A percentile compares a stretch with the other conserved stretches of the same genome.
These are phyloP conservation scores for Selene dorsalis DNA, from an alignment of 2,797 vertebrate species.

Conservation along the genomic window DNA sequence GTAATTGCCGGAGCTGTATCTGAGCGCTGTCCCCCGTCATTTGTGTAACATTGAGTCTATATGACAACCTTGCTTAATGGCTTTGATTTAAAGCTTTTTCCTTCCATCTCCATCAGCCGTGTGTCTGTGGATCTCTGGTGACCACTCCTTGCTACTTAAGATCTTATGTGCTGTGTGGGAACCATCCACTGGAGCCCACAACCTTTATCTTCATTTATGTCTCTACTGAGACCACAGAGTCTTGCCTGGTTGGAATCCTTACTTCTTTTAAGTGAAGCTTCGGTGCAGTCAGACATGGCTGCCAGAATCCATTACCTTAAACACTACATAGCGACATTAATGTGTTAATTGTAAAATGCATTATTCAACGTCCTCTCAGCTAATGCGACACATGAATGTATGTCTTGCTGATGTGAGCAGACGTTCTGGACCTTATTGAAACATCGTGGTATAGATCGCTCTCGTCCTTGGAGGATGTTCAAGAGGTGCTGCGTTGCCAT, in stretches of 20 bases:
- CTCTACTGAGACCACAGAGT: constrained; percentile 44
- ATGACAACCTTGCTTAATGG: constrained; percentile 47
- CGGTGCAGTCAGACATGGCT: constrained; percentile 2
- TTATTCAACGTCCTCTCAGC: constrained; percentile 14
- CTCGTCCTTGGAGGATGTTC: constrained; percentile 51
- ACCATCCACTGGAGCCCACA: constrained; percentile 57
- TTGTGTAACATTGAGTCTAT: constrained; percentile 37
- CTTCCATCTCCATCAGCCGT: constrained; percentile 44
- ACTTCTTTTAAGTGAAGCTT: constrained; percentile 28
- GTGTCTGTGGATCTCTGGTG: constrained; percentile 59
- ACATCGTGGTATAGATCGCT: constrained; percentile 41
- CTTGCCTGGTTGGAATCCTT: constrained; percentile 39
- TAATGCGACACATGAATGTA: neutral
- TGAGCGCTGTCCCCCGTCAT: constrained; percentile 38
- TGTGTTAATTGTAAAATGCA: constrained; percentile 20
- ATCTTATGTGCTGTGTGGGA: constrained; percentile 64
- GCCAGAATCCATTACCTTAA: constrained; percentile 9
- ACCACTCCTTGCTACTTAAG: constrained; percentile 57
- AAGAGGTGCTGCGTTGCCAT: constrained; percentile 43
- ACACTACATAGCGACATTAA: neutral
- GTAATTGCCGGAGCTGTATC: constrained; percentile 29
- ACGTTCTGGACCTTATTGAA: constrained; percentile 11
- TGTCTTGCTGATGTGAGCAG: neutral
- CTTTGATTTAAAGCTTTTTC: constrained; percentile 71
- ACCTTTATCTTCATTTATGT: constrained; percentile 63